Conservation (phyloP, 2,113 vertebrate species). For the Motacilla alba region DNA sequence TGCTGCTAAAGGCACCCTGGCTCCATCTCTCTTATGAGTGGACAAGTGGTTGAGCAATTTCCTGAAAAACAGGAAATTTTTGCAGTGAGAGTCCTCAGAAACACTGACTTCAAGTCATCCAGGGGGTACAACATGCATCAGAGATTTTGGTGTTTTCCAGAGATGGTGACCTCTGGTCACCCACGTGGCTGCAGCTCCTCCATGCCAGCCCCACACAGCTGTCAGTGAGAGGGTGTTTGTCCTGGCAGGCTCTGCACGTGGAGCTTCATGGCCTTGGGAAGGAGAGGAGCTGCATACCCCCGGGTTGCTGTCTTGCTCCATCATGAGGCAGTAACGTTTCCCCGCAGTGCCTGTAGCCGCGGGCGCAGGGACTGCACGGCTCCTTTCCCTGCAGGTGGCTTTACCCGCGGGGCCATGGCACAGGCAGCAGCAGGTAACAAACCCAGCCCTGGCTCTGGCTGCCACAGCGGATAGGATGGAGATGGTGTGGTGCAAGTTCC, state of each 20-base stretch:
- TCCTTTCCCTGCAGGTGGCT: background rate
- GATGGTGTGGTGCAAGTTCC: background rate
- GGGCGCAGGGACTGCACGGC: accelerated
- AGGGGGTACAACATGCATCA: background rate
- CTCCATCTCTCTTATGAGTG: background rate
- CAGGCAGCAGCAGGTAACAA: background rate
- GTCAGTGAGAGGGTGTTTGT: background rate
- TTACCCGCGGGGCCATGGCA: accelerated
- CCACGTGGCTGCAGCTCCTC: accelerated
- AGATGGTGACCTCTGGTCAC: background rate
- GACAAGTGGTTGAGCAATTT: background rate
- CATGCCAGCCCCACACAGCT: background rate
- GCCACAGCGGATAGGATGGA: background rate
- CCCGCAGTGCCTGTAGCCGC: accelerated
- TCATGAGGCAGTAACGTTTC: background rate
- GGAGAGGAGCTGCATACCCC: background rate
- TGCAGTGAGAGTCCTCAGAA: background rate
- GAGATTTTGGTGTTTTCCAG: background rate
- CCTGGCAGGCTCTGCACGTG: accelerated
- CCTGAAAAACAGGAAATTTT: background rate
- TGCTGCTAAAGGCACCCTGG: background rate
- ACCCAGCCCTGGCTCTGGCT: background rate
- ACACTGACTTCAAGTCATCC: background rate
- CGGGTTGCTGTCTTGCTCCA: background rate
- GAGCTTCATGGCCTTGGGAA: accelerated